phyloP scores from a whole-genome alignment of 2,888 invertebrate species.

The Apoda limacodes region DNA sequence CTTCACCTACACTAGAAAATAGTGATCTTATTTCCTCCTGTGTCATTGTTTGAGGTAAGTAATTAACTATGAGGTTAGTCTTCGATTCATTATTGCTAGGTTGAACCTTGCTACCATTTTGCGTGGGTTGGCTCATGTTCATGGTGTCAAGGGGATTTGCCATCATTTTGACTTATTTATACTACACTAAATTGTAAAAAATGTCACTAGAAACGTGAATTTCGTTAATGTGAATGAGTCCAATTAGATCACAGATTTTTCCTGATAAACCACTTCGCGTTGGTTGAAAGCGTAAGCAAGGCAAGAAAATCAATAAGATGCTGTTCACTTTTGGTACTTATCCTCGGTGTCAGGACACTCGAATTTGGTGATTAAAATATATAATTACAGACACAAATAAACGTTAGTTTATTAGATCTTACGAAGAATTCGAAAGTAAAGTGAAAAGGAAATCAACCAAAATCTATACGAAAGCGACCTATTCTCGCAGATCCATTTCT shows the following conservation, averaged over 20 bases:
- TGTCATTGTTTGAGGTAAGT: conserved; percentile 99
- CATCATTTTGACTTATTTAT: conserved; percentile 59
- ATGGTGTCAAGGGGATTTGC: conserved; percentile 64
- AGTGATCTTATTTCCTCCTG: conserved; percentile 96
- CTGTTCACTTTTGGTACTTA: conserved; percentile 64
- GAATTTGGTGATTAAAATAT: conserved; percentile 57
- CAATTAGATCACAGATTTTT: conserved; percentile 44
- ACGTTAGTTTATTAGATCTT: conserved; percentile 63
- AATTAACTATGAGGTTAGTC: conserved; percentile 99
- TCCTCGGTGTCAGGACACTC: conserved; percentile 48
- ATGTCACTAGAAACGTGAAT: conserved; percentile 37
- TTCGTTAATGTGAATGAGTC: conserved; percentile 32
- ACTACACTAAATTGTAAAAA: conserved; percentile 43
- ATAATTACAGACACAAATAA: conserved; percentile 58
- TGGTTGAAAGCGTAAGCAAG: conserved; percentile 68
- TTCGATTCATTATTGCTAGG: conserved; percentile 90
- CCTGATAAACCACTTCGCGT: conserved; percentile 60
- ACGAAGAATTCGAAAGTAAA: conserved; percentile 62
- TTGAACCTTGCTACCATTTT: conserved; percentile 80
- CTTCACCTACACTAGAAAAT: conserved; percentile 95
- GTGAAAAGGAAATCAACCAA: conserved; percentile 70
- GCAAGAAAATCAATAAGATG: conserved; percentile 72
- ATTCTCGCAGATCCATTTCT: conserved; percentile 70
- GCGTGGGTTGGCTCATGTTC: conserved; percentile 70
- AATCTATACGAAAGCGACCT: conserved; percentile 68